Evolutionary conservation across 92 coral and sea anemone genomes (phyloP).

Genomic region (Palythoa heliodiscus): DNA sequence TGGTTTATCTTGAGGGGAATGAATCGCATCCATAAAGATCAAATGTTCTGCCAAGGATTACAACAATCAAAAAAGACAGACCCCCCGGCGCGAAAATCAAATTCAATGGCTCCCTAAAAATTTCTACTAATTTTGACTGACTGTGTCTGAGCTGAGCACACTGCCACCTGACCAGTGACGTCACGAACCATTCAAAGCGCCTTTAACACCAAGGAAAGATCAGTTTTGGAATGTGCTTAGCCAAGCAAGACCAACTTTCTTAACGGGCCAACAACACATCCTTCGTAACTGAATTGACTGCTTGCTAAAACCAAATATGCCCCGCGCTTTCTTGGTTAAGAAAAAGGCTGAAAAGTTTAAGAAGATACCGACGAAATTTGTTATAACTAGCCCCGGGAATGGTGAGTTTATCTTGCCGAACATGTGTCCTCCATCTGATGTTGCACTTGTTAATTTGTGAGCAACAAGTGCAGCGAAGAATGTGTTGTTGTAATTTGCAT

Average conservation of each 20-base stretch:
- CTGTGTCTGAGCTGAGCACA: slow-evolving; percentile 29
- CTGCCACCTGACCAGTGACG: slow-evolving; percentile 72
- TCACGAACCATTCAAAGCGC: slow-evolving; percentile 65
- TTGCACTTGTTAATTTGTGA: slow-evolving; percentile 36
- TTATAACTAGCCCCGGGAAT: slow-evolving; percentile 59
- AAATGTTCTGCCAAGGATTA: slow-evolving; percentile 10
- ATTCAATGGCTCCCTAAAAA: slow-evolving; percentile 39
- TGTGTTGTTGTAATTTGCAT: background rate
- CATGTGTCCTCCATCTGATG: background rate
- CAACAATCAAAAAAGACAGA: slow-evolving; percentile 32
- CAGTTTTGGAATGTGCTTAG: slow-evolving; percentile 48
- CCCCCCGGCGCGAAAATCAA: slow-evolving; percentile 67
- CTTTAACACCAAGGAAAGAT: slow-evolving; percentile 29
- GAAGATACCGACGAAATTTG: slow-evolving; percentile 53
- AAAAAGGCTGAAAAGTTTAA: slow-evolving; percentile 68
- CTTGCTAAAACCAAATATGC: slow-evolving; percentile 63
- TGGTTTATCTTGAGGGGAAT: slow-evolving; percentile 1
- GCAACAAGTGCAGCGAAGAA: slow-evolving; percentile 9
- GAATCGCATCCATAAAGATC: slow-evolving; percentile 7
- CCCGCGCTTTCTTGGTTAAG: slow-evolving; percentile 86
- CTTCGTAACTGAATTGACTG: slow-evolving; percentile 17
- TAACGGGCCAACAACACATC: background rate
- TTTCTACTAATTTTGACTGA: slow-evolving; percentile 34
- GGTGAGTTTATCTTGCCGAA: slow-evolving; percentile 59
- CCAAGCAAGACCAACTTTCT: slow-evolving; percentile 35